Percentiles rank a stretch among this genome's conserved stretches.
Evolutionary conservation across 1,140 invertebrate genomes (phyloP).

Genomic region (Idris sp.): DNA sequence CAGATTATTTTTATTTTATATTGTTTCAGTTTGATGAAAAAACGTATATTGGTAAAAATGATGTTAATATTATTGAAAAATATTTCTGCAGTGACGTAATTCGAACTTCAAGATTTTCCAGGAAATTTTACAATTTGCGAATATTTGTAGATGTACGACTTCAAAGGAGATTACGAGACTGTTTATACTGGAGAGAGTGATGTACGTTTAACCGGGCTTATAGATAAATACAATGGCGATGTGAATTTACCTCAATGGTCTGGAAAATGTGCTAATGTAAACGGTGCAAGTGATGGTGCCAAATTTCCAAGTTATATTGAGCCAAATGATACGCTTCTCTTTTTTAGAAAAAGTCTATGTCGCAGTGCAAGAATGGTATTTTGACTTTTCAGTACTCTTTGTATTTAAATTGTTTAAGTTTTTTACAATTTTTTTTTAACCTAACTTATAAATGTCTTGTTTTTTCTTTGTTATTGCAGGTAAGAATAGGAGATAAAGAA

Average conservation of each 20-base stretch:
- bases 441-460: no score
- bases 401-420: no score
- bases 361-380: conserved; percentile 85
- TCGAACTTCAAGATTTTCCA: conserved; percentile 35
- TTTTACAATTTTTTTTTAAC: no score
- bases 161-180: conserved; percentile 87
- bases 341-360: conserved; percentile 91
- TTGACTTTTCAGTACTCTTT: no score
- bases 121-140: conserved; percentile 9
- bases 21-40: no score
- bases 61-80: no score
- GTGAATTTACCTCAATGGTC: conserved; percentile 87
- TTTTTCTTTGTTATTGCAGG: conserved; percentile 72
- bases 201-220: conserved; percentile 81
- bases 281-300: conserved; percentile 89
- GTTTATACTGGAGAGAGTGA: conserved; percentile 86
- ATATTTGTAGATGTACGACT: conserved; percentile 89
- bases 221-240: conserved; percentile 87
- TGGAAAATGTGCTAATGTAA: conserved; percentile 86
- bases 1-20: no score
- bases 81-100: neutral
- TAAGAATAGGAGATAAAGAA: conserved; percentile 80
- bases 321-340: conserved; percentile 83
- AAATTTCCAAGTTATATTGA: conserved; percentile 86
- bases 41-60: no score